These are phyloP conservation scores for Motacilla alba DNA, from an alignment of 2,113 vertebrate species.

Conservation along the genomic window DNA sequence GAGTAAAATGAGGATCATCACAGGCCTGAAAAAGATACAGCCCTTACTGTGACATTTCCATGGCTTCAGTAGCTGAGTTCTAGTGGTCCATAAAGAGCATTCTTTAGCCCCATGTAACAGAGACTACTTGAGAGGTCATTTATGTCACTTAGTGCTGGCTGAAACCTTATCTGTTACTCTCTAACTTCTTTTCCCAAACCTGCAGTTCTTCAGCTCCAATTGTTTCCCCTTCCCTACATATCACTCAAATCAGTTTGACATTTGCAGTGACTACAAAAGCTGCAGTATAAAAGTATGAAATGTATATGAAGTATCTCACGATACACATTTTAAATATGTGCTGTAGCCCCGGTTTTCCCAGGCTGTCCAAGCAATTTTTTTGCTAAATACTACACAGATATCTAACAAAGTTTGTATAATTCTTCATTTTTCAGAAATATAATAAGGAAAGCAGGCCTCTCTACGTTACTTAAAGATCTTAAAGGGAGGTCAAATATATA, in stretches of 20 bases:
- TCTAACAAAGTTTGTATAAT: neutral
- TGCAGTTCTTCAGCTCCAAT: neutral
- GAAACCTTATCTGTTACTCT: neutral
- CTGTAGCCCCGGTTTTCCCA: neutral
- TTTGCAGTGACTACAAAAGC: neutral
- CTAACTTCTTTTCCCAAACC: neutral
- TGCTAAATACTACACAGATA: neutral
- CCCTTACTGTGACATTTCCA: neutral
- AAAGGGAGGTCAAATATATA: neutral
- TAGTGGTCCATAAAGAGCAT: neutral
- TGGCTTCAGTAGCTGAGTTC: neutral
- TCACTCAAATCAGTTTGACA: neutral
- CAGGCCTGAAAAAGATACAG: neutral
- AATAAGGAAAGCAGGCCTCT: neutral
- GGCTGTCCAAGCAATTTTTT: neutral
- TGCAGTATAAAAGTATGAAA: neutral
- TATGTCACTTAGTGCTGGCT: neutral
- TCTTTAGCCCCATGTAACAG: neutral
- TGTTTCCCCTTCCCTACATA: neutral
- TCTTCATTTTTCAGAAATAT: neutral
- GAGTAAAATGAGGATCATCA: neutral
- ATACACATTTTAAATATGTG: neutral
- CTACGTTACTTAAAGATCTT: neutral
- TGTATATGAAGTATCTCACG: neutral
- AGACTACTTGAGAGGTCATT: neutral